A percentile compares a stretch with the other conserved stretches of the same genome.
Evolutionary conservation across 2,797 vertebrate species (phyloP).

Genomic region (Taeniopygia guttata): DNA sequence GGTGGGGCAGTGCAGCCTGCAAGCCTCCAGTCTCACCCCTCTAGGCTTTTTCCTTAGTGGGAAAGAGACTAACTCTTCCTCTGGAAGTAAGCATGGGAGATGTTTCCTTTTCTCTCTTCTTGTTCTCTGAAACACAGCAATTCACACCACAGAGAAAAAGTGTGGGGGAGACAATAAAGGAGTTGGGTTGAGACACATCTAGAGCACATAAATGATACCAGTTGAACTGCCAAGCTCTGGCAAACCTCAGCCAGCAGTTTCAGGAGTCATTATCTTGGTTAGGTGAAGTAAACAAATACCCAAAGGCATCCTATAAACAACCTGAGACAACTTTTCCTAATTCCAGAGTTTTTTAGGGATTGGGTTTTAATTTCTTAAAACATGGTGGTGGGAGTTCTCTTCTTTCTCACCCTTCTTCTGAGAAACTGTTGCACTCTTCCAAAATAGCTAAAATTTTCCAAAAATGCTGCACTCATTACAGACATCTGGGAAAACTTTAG

Average conservation of each 20-base stretch:
- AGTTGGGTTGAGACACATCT: neutral
- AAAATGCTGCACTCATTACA: neutral
- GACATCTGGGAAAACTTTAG: constrained; percentile 20
- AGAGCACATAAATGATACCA: accelerated
- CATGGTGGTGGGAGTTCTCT: neutral
- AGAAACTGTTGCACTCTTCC: neutral
- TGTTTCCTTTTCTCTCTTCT: neutral
- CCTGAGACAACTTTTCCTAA: neutral
- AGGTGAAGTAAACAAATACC: neutral
- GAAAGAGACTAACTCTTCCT: neutral
- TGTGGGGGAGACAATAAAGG: neutral
- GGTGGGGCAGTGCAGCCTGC: neutral
- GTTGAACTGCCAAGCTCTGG: neutral
- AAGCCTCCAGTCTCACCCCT: neutral
- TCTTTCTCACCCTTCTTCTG: neutral
- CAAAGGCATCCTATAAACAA: neutral
- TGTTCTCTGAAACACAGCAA: neutral
- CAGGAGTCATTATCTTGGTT: neutral
- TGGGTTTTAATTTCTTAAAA: neutral
- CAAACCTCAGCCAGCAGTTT: neutral
- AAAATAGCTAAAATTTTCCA: constrained; percentile 6
- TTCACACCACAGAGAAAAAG: neutral
- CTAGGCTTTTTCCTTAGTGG: neutral
- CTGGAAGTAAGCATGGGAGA: neutral
- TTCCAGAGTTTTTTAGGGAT: neutral